Conservation (phyloP, 2,888 invertebrate genomes). For the Drosophila meridionalis region DNA sequence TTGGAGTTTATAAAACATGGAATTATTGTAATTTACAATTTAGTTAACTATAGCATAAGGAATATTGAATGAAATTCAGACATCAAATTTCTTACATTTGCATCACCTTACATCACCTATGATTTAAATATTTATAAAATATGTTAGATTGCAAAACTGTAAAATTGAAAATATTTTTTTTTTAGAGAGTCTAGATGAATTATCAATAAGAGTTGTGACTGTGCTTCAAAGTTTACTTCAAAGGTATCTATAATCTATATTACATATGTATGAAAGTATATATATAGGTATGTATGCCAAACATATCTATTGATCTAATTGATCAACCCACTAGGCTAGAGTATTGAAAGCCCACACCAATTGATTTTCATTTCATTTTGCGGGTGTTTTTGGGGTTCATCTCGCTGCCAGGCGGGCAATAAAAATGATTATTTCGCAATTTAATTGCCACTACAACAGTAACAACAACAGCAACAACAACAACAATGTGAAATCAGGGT, state of each 20-base stretch:
- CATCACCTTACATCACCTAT: too few relatives aligned
- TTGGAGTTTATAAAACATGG: too few relatives aligned
- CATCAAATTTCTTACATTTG: too few relatives aligned
- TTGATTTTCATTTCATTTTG: constrained; percentile 75
- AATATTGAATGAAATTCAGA: too few relatives aligned
- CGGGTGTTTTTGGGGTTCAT: constrained; percentile 44
- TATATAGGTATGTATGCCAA: too few relatives aligned
- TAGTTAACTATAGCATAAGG: too few relatives aligned
- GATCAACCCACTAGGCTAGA: neutral
- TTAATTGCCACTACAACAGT: constrained; percentile 64
- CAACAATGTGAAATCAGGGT: constrained; percentile 6
- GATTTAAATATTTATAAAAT: neutral
- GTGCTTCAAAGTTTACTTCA: neutral
- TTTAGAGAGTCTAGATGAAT: neutral
- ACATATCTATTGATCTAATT: too few relatives aligned
- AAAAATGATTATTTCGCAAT: constrained; percentile 77
- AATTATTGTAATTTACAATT: too few relatives aligned
- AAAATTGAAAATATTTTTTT: neutral
- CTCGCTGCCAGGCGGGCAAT: constrained; percentile 51
- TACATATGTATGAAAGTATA: too few relatives aligned
- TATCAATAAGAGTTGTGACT: too few relatives aligned
- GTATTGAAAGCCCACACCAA: constrained; percentile 37
- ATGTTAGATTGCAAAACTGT: neutral
- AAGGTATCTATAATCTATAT: too few relatives aligned
- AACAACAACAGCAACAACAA: constrained; percentile 12